These are phyloP conservation scores for Lepus townsendii DNA, from an alignment of 2,797 vertebrate genomes.

Conservation along the genomic window DNA sequence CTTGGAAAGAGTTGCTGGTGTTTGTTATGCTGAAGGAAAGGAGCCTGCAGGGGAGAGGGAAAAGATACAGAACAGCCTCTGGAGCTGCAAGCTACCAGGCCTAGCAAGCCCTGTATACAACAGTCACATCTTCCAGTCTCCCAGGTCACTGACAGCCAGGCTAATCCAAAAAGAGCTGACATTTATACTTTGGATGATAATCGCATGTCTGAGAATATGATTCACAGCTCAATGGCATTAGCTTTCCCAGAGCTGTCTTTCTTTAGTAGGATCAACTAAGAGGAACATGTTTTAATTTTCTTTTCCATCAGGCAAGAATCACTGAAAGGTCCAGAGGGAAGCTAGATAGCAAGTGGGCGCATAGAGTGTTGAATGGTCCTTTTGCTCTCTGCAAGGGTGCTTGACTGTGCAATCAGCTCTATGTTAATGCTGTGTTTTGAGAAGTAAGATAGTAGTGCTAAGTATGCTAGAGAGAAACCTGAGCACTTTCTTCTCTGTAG, in stretches of 20 bases:
- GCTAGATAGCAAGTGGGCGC: background rate
- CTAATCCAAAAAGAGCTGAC: slow-evolving; percentile 31
- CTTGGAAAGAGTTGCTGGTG: background rate
- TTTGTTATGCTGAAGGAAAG: slow-evolving; percentile 19
- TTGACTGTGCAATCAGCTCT: slow-evolving; percentile 42
- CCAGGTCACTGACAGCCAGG: slow-evolving; percentile 3
- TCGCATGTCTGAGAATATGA: slow-evolving; percentile 44
- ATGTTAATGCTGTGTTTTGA: slow-evolving; percentile 46
- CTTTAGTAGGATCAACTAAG: slow-evolving; percentile 53
- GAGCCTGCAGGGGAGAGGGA: background rate
- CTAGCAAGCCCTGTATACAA: background rate
- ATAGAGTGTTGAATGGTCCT: background rate
- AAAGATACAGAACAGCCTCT: background rate
- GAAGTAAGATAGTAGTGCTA: slow-evolving; percentile 37
- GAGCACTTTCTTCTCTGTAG: background rate
- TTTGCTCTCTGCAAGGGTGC: slow-evolving; percentile 3
- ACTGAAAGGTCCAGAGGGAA: background rate
- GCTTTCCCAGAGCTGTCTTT: slow-evolving; percentile 30
- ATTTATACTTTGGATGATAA: slow-evolving; percentile 58
- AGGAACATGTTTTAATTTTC: slow-evolving; percentile 54
- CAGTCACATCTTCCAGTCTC: background rate
- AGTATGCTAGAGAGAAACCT: background rate
- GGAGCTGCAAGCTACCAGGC: background rate
- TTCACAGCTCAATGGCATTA: background rate
- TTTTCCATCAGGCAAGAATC: slow-evolving; percentile 43